Evolutionary conservation across 2,113 vertebrate genomes (phyloP).

Genomic region (Megaleporinus macrocephalus): DNA sequence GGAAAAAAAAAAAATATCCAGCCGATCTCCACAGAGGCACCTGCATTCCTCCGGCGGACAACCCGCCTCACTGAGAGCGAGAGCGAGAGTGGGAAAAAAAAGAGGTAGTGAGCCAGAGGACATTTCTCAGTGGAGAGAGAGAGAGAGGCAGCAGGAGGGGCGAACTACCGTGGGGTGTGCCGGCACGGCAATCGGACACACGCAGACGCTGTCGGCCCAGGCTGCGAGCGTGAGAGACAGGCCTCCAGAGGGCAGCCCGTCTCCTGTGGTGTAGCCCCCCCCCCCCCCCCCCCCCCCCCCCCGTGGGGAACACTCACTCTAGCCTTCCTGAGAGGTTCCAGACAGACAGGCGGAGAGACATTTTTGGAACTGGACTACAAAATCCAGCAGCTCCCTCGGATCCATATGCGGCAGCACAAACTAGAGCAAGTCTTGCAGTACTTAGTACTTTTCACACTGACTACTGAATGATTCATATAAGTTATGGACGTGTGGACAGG

Average conservation of each 20-base stretch:
- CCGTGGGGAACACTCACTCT: conserved; percentile 42
- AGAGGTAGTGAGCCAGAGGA: conserved; percentile 33
- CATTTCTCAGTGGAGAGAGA: conserved; percentile 50
- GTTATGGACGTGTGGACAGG: no score
- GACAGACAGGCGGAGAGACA: conserved; percentile 31
- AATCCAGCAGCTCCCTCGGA: background rate
- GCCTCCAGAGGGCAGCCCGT: conserved; percentile 38
- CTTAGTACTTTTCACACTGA: background rate
- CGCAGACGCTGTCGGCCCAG: conserved; percentile 58
- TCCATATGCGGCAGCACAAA: background rate
- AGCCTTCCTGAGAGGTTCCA: conserved; percentile 33
- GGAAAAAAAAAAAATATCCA: background rate
- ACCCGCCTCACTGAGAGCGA: background rate
- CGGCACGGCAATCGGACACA: conserved; percentile 60
- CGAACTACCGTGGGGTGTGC: conserved; percentile 11
- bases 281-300: no score
- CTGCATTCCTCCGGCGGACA: background rate
- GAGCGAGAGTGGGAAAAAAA: background rate
- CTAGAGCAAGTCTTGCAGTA: no score
- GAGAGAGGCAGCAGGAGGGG: background rate
- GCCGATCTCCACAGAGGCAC: conserved; percentile 5
- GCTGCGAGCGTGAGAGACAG: conserved; percentile 32
- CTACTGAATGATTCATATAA: no score
- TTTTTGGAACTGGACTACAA: background rate
- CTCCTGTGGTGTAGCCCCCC: conserved; percentile 61